These are phyloP conservation scores for Adelognathus sp. DNA, from an alignment of 2,888 invertebrate genomes.

Conservation along the genomic window DNA sequence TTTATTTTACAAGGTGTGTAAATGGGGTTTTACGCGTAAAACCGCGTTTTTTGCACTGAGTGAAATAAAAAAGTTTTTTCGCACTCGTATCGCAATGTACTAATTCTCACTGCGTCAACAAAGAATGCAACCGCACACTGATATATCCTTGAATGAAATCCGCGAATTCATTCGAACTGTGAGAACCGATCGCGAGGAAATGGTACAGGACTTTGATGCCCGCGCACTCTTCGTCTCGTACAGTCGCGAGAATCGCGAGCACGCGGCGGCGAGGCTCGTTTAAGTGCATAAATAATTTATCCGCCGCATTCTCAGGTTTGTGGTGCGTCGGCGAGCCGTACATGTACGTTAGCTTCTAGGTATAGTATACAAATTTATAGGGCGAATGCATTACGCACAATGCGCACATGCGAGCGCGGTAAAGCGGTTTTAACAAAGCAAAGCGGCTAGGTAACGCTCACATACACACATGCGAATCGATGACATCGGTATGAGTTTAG, in stretches of 20 bases:
- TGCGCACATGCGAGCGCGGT: slow-evolving; percentile 63
- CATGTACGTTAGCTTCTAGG: slow-evolving; percentile 62
- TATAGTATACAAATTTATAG: slow-evolving; percentile 72
- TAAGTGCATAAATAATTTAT: slow-evolving; percentile 73
- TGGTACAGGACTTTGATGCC: slow-evolving; percentile 4
- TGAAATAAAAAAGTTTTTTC: too few species aligned
- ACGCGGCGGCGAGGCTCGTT: slow-evolving; percentile 52
- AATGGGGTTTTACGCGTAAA: too few species aligned
- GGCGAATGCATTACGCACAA: slow-evolving; percentile 68
- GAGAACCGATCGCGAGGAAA: slow-evolving; percentile 35
- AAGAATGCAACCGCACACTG: background rate
- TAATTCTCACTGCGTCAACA: background rate
- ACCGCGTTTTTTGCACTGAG: background rate
- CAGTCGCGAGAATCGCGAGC: slow-evolving; percentile 29
- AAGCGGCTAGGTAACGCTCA: background rate
- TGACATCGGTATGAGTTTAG: background rate
- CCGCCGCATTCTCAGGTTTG: slow-evolving; percentile 68
- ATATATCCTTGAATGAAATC: too few species aligned
- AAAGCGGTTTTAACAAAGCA: slow-evolving; percentile 68
- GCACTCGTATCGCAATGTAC: too few species aligned
- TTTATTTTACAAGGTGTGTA: background rate
- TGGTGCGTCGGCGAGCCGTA: slow-evolving; percentile 34
- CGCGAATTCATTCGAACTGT: slow-evolving; percentile 27
- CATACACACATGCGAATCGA: background rate
- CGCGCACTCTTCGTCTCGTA: slow-evolving; percentile 1